Evolutionary conservation across 2,888 invertebrate genomes (phyloP), one percentile per base, ranked within the genome.

Genomic region (Antheraea yamamai): DNA sequence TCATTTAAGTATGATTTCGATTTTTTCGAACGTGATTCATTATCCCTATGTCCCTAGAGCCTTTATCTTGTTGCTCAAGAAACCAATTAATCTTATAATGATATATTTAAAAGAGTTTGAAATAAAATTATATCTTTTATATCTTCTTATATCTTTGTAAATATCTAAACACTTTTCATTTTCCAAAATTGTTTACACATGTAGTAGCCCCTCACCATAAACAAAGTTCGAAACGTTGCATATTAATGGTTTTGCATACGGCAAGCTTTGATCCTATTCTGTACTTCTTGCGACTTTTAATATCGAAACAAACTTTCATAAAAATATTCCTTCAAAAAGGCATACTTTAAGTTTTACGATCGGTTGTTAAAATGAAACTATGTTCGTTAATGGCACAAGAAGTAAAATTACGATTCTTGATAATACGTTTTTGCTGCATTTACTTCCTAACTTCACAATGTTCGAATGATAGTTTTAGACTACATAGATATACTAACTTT

Each of bases 101-200:
- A n/a, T n/a, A n/a, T n/a, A n/a, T n/a, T n/a, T n/a, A 61, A 61
- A 61, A 61, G 23, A 61, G 12, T 61, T 2, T 23, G 23, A 61
- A 61, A n/a, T 23, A 23, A 2, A 8, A 58, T 6, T 58, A n/a
- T 10, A 6, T 58, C 3, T 52, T 20, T 18, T n/a, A n/a, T n/a
- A n/a, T n/a, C n/a, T n/a, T n/a, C n/a, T n/a, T n/a, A n/a, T n/a
- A n/a, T 58, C 3, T 52, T 20, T 18, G 20, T 58, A 6, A 8
- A 4, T 30, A 66, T 66, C 2, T 10, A 30, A 26, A 76, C 78
- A 77, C 79, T 79, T 78, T 79, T 78, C 18, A 30, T 16, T 30
- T 64, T 64, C 77, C 79, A 82, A 81, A 81, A 70, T 80, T 84
- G 83, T 84, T 84, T 84, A 82, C 84, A 84, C 82, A 82, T 84